phyloP scores from a whole-genome alignment of 2,113 vertebrate species.

The Xenopus borealis region DNA sequence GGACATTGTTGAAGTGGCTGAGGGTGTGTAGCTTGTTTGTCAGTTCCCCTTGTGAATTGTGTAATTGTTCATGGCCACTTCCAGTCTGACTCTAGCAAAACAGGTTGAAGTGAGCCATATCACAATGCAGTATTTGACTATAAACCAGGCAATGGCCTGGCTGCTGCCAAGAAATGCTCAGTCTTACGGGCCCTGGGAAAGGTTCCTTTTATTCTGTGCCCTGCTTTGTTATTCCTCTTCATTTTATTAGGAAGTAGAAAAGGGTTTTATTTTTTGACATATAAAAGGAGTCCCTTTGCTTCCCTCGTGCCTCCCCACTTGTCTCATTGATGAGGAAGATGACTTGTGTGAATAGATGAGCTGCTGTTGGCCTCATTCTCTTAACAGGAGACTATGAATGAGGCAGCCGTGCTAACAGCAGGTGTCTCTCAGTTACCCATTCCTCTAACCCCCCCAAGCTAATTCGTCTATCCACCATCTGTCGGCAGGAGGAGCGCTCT shows the following conservation, averaged over 20 bases:
- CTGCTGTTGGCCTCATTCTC: conserved; percentile 28
- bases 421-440: conserved; percentile 24
- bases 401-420: conserved; percentile 34
- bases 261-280: background rate
- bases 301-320: conserved; percentile 10
- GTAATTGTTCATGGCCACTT: too few species aligned
- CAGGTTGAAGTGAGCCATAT: too few species aligned
- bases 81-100: too few species aligned
- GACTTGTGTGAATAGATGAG: conserved; percentile 18
- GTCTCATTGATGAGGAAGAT: conserved; percentile 23
- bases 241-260: conserved; percentile 20
- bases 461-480: conserved; percentile 34
- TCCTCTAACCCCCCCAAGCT: conserved; percentile 1
- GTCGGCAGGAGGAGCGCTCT: conserved; percentile 16
- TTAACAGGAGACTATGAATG: conserved; percentile 35
- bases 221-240: conserved; percentile 14
- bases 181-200: conserved; percentile 24
- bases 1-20: too few species aligned
- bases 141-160: background rate
- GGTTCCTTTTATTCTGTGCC: background rate
- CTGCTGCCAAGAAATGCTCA: conserved; percentile 2
- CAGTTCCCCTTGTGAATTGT: too few species aligned
- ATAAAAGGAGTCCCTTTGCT: conserved; percentile 7
- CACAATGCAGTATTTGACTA: conserved; percentile 21
- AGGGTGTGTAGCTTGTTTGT: too few species aligned